Percentiles rank a stretch among this genome's conserved stretches.
Evolutionary conservation across 2,888 invertebrate species (phyloP).

Genomic region (Tiphia femorata): DNA sequence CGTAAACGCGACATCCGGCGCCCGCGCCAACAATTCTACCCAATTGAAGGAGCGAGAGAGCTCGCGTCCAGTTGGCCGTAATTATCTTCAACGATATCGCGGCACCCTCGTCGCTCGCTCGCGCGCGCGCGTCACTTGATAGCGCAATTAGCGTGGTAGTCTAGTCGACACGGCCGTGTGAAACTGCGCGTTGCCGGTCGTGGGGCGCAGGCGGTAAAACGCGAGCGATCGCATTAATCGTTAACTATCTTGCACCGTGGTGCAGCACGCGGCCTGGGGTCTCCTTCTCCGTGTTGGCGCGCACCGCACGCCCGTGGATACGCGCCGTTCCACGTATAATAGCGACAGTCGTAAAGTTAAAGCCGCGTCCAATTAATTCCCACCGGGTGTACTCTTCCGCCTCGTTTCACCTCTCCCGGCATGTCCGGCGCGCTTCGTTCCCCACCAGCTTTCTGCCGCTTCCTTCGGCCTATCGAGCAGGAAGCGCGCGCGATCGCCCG

Average conservation of each 20-base stretch:
- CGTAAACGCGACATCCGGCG: no score
- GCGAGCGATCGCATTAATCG: constrained; percentile 49
- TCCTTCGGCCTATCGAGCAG: constrained; percentile 6
- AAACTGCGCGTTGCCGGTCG: no score
- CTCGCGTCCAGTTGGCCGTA: constrained; percentile 47
- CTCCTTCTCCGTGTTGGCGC: constrained; percentile 15
- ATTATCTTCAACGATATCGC: constrained; percentile 41
- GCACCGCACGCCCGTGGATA: constrained; percentile 8
- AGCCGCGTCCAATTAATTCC: constrained; percentile 46
- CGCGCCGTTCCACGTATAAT: constrained; percentile 34
- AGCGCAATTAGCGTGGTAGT: constrained; percentile 55
- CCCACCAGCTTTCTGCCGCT: not conserved
- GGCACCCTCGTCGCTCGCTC: constrained; percentile 36
- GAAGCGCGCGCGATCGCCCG: constrained; percentile 15
- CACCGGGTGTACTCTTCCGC: constrained; percentile 2
- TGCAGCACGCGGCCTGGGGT: constrained; percentile 23
- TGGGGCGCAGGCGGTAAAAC: no score
- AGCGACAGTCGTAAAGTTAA: constrained; percentile 44
- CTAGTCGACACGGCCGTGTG: constrained; percentile 50
- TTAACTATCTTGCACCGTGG: constrained; percentile 42
- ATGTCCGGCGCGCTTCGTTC: no score
- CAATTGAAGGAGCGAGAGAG: constrained; percentile 55
- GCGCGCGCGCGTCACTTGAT: constrained; percentile 55
- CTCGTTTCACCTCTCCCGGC: constrained; percentile 3
- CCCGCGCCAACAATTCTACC: constrained; percentile 41